Evolutionary conservation across 2,113 vertebrate species (phyloP).

Genomic region (Hypocryptadius cinnamomeus): DNA sequence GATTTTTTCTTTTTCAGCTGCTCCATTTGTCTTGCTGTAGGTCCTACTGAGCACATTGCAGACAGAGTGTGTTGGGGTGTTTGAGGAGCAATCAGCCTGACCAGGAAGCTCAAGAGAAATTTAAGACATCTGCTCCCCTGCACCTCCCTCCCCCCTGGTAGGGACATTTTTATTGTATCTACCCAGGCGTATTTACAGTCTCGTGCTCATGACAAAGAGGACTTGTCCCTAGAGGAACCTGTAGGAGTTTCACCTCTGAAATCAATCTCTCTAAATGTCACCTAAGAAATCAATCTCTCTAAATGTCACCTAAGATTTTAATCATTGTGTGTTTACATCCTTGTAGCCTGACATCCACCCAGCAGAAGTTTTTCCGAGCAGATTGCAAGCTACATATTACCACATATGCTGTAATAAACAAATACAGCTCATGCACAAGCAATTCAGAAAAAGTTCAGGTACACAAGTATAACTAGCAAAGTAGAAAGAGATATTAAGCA

Average conservation of each 20-base stretch:
- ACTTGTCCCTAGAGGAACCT: neutral
- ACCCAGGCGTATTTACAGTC: neutral
- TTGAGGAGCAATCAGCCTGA: neutral
- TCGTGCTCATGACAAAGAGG: neutral
- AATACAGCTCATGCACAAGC: neutral
- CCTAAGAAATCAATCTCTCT: neutral
- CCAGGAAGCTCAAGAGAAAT: neutral
- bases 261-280: neutral
- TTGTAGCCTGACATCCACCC: neutral
- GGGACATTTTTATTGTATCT: neutral
- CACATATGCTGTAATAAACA: neutral
- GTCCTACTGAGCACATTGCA: neutral
- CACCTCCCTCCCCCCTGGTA: neutral
- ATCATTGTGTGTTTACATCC: neutral
- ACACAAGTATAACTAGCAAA: fast-evolving
- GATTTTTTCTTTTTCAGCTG: neutral
- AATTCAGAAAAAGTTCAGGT: neutral
- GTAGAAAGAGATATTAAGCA: neutral
- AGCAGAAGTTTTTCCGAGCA: neutral
- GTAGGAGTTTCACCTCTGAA: neutral
- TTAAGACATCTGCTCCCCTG: neutral
- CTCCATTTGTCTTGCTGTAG: neutral
- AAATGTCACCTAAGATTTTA: neutral
- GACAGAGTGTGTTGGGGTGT: neutral
- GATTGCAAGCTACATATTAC: neutral